phyloP scores from a whole-genome alignment of 2,888 invertebrate species.

The Folsomia manolachei region DNA sequence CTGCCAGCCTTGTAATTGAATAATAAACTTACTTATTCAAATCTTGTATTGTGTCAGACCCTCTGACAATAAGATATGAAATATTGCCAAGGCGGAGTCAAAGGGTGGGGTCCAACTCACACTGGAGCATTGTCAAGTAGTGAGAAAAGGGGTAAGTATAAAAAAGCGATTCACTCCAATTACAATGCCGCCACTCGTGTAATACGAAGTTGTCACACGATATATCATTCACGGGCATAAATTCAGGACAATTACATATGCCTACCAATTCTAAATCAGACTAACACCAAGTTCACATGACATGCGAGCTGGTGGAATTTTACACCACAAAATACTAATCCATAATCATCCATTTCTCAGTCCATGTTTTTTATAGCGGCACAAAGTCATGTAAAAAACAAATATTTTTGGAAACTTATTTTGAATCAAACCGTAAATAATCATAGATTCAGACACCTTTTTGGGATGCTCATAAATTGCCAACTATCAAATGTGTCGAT shows the following conservation, averaged over 20 bases:
- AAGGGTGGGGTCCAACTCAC: conserved; percentile 25
- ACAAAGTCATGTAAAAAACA: too few relatives aligned
- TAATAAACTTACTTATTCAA: conserved; percentile 12
- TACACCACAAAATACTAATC: too few relatives aligned
- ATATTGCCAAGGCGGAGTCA: conserved; percentile 41
- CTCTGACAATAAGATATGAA: conserved; percentile 29
- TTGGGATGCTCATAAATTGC: not conserved
- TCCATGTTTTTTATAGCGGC: too few relatives aligned
- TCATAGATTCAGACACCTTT: not conserved
- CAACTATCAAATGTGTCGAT: not conserved
- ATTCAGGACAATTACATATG: not conserved
- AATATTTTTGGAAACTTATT: too few relatives aligned
- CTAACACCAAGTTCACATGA: not conserved
- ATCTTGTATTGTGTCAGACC: not conserved
- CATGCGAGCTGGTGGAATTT: not conserved
- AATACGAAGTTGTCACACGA: not conserved
- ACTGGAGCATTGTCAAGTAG: not conserved
- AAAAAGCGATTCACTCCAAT: conserved; percentile 5
- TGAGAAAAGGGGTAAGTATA: conserved; percentile 11
- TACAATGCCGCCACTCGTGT: conserved; percentile 19
- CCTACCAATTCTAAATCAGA: not conserved
- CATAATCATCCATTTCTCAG: not conserved
- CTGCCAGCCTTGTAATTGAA: not conserved
- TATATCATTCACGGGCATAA: not conserved
- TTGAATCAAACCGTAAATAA: not conserved